Percentiles rank a stretch among this genome's conserved stretches.
phyloP scores from a whole-genome alignment of 2,113 vertebrate genomes.

The Triplophysa rosa region DNA sequence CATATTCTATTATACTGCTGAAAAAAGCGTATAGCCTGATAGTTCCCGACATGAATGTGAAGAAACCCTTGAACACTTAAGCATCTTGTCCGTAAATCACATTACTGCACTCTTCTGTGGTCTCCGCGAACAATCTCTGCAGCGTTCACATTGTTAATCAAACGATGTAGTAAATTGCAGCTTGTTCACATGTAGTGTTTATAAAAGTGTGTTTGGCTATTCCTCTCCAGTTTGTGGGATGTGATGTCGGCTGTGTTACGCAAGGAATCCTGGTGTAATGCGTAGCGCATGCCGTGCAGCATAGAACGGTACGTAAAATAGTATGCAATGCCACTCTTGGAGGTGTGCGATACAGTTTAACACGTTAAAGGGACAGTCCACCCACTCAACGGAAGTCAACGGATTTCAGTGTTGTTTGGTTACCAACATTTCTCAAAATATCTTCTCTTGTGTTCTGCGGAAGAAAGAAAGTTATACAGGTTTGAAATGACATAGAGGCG shows the following conservation, averaged over 20 bases:
- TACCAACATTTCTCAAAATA: too few relatives aligned
- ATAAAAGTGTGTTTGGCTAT: not conserved
- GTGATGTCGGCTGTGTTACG: not conserved
- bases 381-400: too few relatives aligned
- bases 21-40: not conserved
- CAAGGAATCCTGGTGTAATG: not conserved
- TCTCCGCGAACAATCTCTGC: not conserved
- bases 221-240: not conserved
- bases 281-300: not conserved
- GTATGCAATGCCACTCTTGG: not conserved
- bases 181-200: not conserved
- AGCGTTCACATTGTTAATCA: not conserved
- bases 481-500: too few relatives aligned
- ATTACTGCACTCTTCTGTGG: not conserved
- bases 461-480: too few relatives aligned
- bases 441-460: too few relatives aligned
- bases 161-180: not conserved
- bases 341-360: not conserved
- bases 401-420: too few relatives aligned
- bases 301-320: not conserved
- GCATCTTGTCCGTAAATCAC: not conserved
- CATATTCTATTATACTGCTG: slow-evolving; percentile 29
- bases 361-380: too few relatives aligned
- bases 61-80: slow-evolving; percentile 33
- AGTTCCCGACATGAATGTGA: slow-evolving; percentile 8